phyloP scores from a whole-genome alignment of 2,113 vertebrate genomes.

The Trichechus manatus region DNA sequence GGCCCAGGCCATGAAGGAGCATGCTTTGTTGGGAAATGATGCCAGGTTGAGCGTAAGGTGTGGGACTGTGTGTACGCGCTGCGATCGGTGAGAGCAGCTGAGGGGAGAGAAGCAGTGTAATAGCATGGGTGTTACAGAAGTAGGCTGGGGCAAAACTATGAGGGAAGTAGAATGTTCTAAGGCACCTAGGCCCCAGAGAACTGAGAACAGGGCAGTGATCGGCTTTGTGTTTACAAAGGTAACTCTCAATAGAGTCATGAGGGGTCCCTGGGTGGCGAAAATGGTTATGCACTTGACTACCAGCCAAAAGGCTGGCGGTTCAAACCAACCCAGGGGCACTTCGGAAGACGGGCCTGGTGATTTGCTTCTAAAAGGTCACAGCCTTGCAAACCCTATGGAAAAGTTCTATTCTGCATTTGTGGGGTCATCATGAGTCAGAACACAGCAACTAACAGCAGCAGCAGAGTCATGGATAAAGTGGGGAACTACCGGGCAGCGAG shows the following conservation, averaged over 20 bases:
- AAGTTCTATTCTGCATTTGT: background rate
- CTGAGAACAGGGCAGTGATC: background rate
- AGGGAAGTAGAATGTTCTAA: background rate
- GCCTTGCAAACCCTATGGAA: background rate
- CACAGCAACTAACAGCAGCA: too few relatives aligned
- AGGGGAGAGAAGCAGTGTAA: background rate
- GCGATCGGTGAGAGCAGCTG: background rate
- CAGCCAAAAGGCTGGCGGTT: background rate
- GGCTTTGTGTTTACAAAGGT: background rate
- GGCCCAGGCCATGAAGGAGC: background rate
- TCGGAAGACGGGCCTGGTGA: background rate
- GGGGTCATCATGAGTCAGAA: background rate
- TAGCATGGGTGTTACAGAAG: background rate
- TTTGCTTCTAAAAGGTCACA: too few relatives aligned
- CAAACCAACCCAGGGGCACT: background rate
- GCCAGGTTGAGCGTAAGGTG: background rate
- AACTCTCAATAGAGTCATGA: background rate
- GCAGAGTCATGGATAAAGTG: too few relatives aligned
- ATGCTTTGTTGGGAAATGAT: background rate
- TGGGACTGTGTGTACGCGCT: background rate
- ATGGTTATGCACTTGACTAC: background rate
- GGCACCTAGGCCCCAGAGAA: background rate
- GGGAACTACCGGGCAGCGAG: background rate
- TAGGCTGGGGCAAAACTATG: background rate
- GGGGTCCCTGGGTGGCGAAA: background rate